These are phyloP conservation scores for Lagodon rhomboides DNA, from an alignment of 2,797 vertebrate genomes.

Conservation along the genomic window DNA sequence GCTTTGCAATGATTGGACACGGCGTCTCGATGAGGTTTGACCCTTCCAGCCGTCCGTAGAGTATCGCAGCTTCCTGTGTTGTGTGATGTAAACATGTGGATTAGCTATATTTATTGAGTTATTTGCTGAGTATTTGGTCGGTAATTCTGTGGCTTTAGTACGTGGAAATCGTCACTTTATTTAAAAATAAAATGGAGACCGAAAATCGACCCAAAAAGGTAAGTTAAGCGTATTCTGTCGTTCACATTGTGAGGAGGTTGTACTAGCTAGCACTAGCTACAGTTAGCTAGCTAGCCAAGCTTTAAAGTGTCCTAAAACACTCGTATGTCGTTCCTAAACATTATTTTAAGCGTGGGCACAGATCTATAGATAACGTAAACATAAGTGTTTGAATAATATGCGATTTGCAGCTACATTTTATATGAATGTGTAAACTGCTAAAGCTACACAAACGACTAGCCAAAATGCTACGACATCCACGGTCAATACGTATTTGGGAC, in stretches of 20 bases:
- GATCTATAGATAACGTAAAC: fast-evolving
- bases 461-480: background rate
- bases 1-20: background rate
- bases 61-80: background rate
- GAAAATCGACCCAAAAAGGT: slow-evolving; percentile 81
- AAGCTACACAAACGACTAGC: background rate
- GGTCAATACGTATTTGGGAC: background rate
- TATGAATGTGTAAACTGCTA: background rate
- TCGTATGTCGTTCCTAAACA: too few relatives aligned
- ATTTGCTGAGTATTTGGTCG: fast-evolving
- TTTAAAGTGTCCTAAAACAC: too few relatives aligned
- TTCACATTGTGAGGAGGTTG: background rate
- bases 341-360: fast-evolving
- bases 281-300: slow-evolving; percentile 18
- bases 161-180: too few relatives aligned
- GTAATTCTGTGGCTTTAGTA: fast-evolving
- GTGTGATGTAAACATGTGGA: slow-evolving; percentile 56
- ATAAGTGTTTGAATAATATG: background rate
- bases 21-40: slow-evolving; percentile 38
- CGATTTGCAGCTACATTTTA: fast-evolving
- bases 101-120: background rate
- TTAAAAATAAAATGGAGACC: slow-evolving; percentile 78
- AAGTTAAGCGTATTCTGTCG: background rate
- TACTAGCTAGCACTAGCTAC: slow-evolving; percentile 25
- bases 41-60: slow-evolving; percentile 55